These are phyloP conservation scores for Rhincodon typus DNA, from an alignment of 2,797 vertebrate species.

Conservation along the genomic window DNA sequence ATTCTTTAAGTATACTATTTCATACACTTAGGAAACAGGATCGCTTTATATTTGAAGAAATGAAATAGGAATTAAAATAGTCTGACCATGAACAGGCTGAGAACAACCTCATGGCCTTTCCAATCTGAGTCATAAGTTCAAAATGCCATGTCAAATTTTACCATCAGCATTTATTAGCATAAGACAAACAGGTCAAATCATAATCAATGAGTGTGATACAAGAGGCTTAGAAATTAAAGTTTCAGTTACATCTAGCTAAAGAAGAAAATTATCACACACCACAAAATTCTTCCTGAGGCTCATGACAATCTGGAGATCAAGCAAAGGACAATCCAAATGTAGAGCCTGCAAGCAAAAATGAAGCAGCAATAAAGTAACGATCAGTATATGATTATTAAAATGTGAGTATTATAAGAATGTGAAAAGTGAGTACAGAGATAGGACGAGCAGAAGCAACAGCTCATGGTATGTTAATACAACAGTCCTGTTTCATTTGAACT, in stretches of 20 bases:
- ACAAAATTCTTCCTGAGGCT: background rate
- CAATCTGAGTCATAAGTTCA: slow-evolving; percentile 24
- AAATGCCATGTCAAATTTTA: background rate
- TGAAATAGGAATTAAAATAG: background rate
- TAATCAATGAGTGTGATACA: slow-evolving; percentile 17
- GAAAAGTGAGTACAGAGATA: background rate
- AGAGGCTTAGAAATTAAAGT: background rate
- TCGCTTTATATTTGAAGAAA: background rate
- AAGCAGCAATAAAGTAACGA: too few species aligned
- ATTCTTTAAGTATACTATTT: background rate
- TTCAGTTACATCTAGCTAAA: background rate
- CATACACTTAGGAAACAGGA: background rate
- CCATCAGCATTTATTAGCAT: background rate
- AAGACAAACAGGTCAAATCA: background rate
- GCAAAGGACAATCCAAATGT: slow-evolving; percentile 1
- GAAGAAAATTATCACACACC: background rate
- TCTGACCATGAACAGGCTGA: background rate
- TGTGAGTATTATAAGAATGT: background rate
- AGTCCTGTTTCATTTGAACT: background rate
- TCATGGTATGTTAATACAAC: background rate
- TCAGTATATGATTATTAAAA: too few species aligned
- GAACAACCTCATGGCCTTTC: background rate
- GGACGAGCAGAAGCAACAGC: background rate
- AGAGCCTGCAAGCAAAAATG: too few species aligned
- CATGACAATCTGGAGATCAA: background rate